These are phyloP conservation scores for Apis cerana DNA, from an alignment of 1,140 invertebrate species.

Conservation along the genomic window DNA sequence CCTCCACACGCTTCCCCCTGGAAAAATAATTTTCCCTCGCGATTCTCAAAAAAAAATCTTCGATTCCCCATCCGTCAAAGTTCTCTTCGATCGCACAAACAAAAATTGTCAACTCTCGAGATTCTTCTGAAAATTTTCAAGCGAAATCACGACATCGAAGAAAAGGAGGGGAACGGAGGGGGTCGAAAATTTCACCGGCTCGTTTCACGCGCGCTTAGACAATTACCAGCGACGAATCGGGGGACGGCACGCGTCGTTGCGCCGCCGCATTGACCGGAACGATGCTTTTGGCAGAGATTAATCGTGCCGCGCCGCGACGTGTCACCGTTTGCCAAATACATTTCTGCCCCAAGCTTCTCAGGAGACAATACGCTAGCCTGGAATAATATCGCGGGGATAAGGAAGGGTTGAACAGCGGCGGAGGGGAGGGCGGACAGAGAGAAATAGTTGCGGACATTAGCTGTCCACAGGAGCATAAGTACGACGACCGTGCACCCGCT, in stretches of 20 bases:
- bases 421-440: conserved; percentile 50
- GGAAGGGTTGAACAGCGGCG: conserved; percentile 13
- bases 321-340: conserved; percentile 57
- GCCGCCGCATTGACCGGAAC: conserved; percentile 27
- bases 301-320: conserved; percentile 40
- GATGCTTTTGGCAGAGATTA: conserved; percentile 46
- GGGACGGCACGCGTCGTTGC: conserved; percentile 17
- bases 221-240: conserved; percentile 19
- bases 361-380: conserved; percentile 50
- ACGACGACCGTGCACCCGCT: conserved; percentile 52
- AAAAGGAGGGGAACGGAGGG: neutral
- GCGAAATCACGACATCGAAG: neutral
- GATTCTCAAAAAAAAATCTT: no score
- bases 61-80: no score
- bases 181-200: conserved; percentile 22
- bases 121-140: no score
- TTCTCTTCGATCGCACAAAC: no score
- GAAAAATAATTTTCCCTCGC: no score
- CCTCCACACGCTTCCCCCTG: no score
- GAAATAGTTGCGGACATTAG: conserved; percentile 76
- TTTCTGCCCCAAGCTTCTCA: conserved; percentile 13
- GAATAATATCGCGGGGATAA: conserved; percentile 61
- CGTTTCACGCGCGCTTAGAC: conserved; percentile 45
- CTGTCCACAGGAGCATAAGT: conserved; percentile 72
- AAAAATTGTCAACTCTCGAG: no score